Conservation (phyloP, 2,113 vertebrate species). For the Grantiella picta region DNA sequence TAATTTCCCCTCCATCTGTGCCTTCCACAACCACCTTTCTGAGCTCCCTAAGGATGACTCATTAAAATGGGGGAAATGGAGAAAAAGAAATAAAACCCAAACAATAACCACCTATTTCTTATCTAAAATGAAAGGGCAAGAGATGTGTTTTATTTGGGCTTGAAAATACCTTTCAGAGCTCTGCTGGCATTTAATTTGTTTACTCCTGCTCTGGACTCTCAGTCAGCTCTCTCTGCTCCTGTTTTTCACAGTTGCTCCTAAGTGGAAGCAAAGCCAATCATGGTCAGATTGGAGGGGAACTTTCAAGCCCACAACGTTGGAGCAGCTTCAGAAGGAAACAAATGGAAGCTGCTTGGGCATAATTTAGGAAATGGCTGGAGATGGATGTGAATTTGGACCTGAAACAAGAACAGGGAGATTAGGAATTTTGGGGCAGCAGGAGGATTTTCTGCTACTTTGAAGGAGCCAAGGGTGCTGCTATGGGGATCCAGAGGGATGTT, state of each 20-base stretch:
- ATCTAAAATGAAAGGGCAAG: neutral
- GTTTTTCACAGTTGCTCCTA: neutral
- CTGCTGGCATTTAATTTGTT: conserved; percentile 40
- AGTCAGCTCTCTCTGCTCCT: neutral
- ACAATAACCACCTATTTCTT: neutral
- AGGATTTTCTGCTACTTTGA: neutral
- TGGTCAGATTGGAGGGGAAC: neutral
- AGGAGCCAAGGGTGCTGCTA: neutral
- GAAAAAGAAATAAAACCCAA: neutral
- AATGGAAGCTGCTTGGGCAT: neutral
- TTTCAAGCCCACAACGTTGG: neutral
- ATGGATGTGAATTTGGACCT: neutral
- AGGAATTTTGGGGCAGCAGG: neutral
- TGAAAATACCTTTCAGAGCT: neutral
- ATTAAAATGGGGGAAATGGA: neutral
- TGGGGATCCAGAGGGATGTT: neutral
- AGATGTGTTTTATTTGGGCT: neutral
- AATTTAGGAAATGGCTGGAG: conserved; percentile 7
- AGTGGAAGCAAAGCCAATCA: conserved; percentile 17
- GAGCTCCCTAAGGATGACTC: neutral
- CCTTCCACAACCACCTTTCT: neutral
- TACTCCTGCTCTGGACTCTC: neutral
- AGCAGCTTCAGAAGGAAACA: conserved; percentile 14
- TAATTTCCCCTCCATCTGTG: neutral
- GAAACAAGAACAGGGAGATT: neutral